phyloP scores from a whole-genome alignment of 2,888 invertebrate species.

The Sarcophaga subvicina region DNA sequence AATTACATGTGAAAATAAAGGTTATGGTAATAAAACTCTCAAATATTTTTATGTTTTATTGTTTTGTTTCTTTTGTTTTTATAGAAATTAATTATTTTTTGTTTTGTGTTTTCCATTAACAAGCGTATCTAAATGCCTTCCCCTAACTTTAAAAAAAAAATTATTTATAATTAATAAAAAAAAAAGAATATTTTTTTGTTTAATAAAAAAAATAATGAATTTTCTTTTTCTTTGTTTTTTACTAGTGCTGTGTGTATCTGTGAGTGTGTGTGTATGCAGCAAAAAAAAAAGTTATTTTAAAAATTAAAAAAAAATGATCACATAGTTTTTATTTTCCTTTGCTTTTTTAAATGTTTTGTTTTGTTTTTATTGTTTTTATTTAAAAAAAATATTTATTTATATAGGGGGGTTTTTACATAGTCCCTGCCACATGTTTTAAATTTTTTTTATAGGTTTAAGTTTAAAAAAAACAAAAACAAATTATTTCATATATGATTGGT shows the following conservation, averaged over 20 bases:
- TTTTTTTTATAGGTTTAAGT: background rate
- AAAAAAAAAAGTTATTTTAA: constrained; percentile 7
- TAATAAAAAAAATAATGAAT: constrained; percentile 69
- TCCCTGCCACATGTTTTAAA: constrained; percentile 16
- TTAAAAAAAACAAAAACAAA: background rate
- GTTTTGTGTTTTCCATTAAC: constrained; percentile 67
- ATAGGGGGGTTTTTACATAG: constrained; percentile 8
- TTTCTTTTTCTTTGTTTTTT: constrained; percentile 58
- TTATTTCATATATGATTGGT: background rate
- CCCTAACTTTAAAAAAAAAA: constrained; percentile 68
- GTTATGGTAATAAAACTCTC: constrained; percentile 38
- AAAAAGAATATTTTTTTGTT: background rate
- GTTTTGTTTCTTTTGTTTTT: constrained; percentile 12
- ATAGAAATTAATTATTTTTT: constrained; percentile 44
- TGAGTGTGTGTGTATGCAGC: too few relatives aligned
- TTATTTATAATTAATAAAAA: constrained; percentile 17
- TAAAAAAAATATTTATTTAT: background rate
- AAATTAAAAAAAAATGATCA: constrained; percentile 47
- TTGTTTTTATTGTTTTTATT: constrained; percentile 42
- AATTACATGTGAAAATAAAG: constrained; percentile 11
- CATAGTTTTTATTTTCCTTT: constrained; percentile 38
- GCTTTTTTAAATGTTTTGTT: constrained; percentile 31
- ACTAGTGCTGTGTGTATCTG: background rate
- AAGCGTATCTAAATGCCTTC: constrained; percentile 77
- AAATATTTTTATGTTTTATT: constrained; percentile 52